Conservation (phyloP, 2,888 invertebrate genomes). For the Melangyna quadrimaculata region DNA sequence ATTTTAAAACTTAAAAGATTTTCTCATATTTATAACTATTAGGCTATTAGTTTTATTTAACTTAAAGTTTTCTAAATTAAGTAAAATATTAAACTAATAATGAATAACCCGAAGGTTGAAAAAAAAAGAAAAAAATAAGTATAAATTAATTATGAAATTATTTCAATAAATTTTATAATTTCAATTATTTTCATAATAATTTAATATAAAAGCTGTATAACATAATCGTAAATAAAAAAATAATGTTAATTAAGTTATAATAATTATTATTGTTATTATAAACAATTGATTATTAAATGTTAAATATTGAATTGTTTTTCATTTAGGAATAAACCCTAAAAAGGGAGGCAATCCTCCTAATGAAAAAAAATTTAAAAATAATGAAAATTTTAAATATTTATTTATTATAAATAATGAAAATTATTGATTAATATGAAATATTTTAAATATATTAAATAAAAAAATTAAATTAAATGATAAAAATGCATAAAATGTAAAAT, state of each 20-base stretch:
- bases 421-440: slow-evolving; percentile 83
- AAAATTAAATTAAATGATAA: slow-evolving; percentile 81
- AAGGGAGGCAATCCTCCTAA: slow-evolving; percentile 84
- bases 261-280: slow-evolving; percentile 81
- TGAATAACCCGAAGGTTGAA: slow-evolving; percentile 75
- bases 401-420: slow-evolving; percentile 79
- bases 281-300: slow-evolving; percentile 81
- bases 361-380: slow-evolving; percentile 83
- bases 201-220: slow-evolving; percentile 82
- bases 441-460: slow-evolving; percentile 82
- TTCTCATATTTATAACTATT: slow-evolving; percentile 83
- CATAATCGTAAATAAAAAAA: slow-evolving; percentile 83
- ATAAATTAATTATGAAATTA: slow-evolving; percentile 75
- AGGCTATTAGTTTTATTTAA: slow-evolving; percentile 85
- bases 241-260: slow-evolving; percentile 83
- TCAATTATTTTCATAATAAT: slow-evolving; percentile 82
- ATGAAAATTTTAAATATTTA: slow-evolving; percentile 81
- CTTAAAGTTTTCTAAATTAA: slow-evolving; percentile 83
- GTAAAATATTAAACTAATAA: slow-evolving; percentile 74
- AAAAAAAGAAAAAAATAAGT: slow-evolving; percentile 75
- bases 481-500: slow-evolving; percentile 81
- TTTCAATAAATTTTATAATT: slow-evolving; percentile 78
- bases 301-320: slow-evolving; percentile 83
- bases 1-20: slow-evolving; percentile 84
- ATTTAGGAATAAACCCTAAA: slow-evolving; percentile 85